These are phyloP conservation scores for roundworm (Caenorhabditis elegans) DNA, from an alignment of 1,140 invertebrate species.

Conservation along the genomic window DNA sequence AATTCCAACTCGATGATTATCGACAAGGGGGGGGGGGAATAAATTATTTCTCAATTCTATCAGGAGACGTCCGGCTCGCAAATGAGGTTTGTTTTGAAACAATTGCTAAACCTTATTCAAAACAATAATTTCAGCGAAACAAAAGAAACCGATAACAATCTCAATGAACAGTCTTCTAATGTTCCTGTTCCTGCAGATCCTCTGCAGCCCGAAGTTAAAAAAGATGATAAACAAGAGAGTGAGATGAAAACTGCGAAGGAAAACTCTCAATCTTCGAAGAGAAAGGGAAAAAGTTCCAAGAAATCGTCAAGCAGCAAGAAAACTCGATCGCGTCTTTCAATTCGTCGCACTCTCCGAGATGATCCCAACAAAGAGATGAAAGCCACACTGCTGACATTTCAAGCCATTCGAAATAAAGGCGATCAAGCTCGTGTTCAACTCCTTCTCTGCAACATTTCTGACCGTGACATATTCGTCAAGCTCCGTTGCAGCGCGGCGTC, in stretches of 20 bases:
- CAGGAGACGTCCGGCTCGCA: neutral
- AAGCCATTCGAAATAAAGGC: neutral
- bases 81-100: neutral
- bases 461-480: slow-evolving; percentile 40
- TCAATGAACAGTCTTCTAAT: neutral
- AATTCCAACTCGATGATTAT: no score
- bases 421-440: slow-evolving; percentile 37
- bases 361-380: slow-evolving; percentile 37
- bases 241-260: neutral
- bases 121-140: slow-evolving; percentile 3
- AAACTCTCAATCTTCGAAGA: neutral
- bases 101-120: neutral
- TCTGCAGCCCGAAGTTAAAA: neutral
- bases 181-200: neutral
- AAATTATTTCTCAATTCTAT: no score
- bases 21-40: no score
- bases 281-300: neutral
- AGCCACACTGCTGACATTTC: slow-evolving; percentile 34
- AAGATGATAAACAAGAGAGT: slow-evolving; percentile 7
- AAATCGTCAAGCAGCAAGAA: neutral
- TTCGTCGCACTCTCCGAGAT: slow-evolving; percentile 70
- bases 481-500: slow-evolving; percentile 37
- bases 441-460: slow-evolving; percentile 48
- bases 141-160: slow-evolving; percentile 10
- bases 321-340: neutral